Percentiles rank a stretch among this genome's conserved stretches.
Evolutionary conservation across 2,888 invertebrate species (phyloP).

Genomic region (Eupithecia insigniata): DNA sequence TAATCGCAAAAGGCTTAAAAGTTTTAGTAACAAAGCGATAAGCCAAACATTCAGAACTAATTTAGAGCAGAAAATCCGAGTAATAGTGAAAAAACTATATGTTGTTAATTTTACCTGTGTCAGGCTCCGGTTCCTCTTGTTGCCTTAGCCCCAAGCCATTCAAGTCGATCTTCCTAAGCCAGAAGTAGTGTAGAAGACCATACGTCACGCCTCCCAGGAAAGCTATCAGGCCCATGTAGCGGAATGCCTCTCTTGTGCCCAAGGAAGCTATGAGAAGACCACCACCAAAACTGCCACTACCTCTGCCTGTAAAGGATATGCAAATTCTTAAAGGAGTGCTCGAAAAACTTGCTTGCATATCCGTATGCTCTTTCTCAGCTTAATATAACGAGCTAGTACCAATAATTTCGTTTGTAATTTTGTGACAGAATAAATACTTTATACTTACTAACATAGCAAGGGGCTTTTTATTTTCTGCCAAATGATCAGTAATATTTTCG

Average conservation of each 20-base stretch:
- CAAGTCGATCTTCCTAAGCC: conserved; percentile 86
- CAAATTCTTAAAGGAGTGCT: neutral
- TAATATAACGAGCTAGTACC: neutral
- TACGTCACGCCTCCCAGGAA: conserved; percentile 89
- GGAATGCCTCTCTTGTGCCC: conserved; percentile 90
- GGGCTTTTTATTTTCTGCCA: neutral
- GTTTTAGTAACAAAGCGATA: too few species aligned
- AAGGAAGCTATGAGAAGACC: conserved; percentile 90
- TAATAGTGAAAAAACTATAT: neutral
- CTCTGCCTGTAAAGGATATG: conserved; percentile 83
- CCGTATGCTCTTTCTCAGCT: neutral
- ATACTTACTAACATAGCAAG: neutral
- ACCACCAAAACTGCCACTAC: conserved; percentile 92
- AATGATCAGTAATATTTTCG: neutral
- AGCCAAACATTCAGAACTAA: neutral
- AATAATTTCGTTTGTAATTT: neutral
- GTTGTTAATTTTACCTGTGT: conserved; percentile 65
- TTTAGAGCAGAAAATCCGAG: neutral
- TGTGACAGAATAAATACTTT: neutral
- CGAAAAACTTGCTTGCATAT: neutral
- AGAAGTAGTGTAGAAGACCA: conserved; percentile 88
- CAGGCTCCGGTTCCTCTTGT: conserved; percentile 69
- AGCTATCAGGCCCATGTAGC: conserved; percentile 90
- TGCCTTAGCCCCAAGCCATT: conserved; percentile 54
- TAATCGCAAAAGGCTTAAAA: too few species aligned